Evolutionary conservation across 2,888 invertebrate species (phyloP), one percentile per base, ranked within the genome.

Genomic region (Drosophila testacea): DNA sequence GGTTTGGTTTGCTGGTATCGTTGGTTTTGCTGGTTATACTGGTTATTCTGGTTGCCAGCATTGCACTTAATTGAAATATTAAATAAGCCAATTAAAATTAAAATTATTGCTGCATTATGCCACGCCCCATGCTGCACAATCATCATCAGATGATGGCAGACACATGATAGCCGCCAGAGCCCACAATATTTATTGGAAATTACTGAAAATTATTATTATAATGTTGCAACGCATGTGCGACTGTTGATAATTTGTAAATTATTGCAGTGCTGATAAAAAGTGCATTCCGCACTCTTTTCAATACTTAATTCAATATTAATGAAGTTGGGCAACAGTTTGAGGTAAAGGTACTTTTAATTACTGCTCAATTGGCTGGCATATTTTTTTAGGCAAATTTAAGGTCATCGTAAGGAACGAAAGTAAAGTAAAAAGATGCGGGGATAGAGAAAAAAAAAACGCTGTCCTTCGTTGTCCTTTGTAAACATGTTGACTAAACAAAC

Each of bases 31-130:
- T 54, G 51, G 32, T 32, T 32, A 7, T 32, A 1, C 32, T 51
- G 36, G 10, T 44, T 44, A 76, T 57, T 63, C 61, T 69, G 77
- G 65, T 46, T 57, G 44, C 48, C 52, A 62, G 47, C 57, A 11
- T 59, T 32, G 51, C 81, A 72, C 73, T 80, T 86, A 90, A 87
- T 87, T 87, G 86, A 87, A 90, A 87, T 82, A 82, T 90, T 89
- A 90, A 87, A 87, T 89, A 87, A 87, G 86, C 90, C 86, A 87
- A 87, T 87, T 87, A 87, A 87, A 90, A 90, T 86, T 81, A 79
- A 85, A 89, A 87, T 87, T 77, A 88, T 79, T 55, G 56, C 57
- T 65, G 76, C 73, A 89, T 76, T 73, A 88, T 73, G 70, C 71
- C 57, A 73, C 61, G 61, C 67, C 64, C 44, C 50, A 5, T 11